A percentile compares a stretch with the other conserved stretches of the same genome.
Evolutionary conservation across 2,113 vertebrate species (phyloP).

Genomic region (Dendrocopos noguchii): DNA sequence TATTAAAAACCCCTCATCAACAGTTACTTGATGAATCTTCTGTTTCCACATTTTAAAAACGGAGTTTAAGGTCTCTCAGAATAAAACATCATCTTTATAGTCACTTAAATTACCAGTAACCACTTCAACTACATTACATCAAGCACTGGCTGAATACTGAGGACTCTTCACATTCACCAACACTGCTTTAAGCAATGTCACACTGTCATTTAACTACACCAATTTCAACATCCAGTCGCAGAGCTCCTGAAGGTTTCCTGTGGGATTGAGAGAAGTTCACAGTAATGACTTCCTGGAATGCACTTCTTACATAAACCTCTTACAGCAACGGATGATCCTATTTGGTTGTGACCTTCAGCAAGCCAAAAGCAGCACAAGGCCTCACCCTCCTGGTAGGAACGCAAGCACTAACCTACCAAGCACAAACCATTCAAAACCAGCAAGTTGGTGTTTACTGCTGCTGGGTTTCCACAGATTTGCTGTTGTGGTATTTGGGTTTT

Average conservation of each 20-base stretch:
- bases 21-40: background rate
- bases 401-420: background rate
- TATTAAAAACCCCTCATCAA: background rate
- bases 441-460: background rate
- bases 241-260: background rate
- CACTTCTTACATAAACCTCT: slow-evolving; percentile 19
- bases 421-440: background rate
- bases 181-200: background rate
- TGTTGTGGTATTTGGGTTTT: background rate
- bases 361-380: background rate
- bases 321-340: background rate
- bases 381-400: background rate
- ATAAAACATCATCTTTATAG: background rate
- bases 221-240: background rate
- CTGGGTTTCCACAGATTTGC: background rate
- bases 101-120: background rate
- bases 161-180: background rate
- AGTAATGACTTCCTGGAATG: slow-evolving; percentile 19
- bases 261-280: background rate
- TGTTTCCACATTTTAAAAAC: background rate
- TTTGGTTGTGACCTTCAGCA: background rate
- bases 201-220: background rate
- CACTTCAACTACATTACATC: background rate
- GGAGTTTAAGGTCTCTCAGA: background rate
- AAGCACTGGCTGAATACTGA: background rate